Conservation (phyloP, 2,113 vertebrate species). For the Gobius niger region DNA sequence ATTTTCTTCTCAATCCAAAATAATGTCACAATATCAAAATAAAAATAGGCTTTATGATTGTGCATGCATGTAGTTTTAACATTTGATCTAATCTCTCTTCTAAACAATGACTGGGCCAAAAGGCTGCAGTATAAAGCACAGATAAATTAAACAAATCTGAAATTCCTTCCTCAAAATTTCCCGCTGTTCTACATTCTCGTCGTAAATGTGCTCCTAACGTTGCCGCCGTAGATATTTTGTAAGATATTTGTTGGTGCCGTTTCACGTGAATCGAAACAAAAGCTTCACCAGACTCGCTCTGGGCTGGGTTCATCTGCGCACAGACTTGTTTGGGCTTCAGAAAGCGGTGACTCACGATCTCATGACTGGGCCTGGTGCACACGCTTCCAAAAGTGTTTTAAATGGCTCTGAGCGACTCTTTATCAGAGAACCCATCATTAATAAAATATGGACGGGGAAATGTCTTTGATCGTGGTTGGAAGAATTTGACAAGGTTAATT, state of each 20-base stretch:
- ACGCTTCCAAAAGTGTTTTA: slow-evolving; percentile 5
- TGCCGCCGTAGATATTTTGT: not conserved
- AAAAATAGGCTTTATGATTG: too few species aligned
- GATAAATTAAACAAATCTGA: too few species aligned
- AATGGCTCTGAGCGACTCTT: not conserved
- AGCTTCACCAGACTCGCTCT: not conserved
- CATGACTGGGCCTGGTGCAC: slow-evolving; percentile 8
- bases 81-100: too few species aligned
- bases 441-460: not conserved
- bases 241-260: not conserved
- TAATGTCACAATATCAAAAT: too few species aligned
- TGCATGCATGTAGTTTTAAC: too few species aligned
- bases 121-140: too few species aligned
- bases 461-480: not conserved
- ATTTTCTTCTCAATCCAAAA: too few species aligned
- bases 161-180: too few species aligned
- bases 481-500: too few species aligned
- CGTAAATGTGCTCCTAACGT: too few species aligned
- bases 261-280: not conserved
- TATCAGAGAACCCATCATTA: not conserved
- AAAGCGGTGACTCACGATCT: slow-evolving; percentile 1
- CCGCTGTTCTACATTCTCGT: too few species aligned
- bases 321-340: slow-evolving; percentile 1
- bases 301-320: slow-evolving; percentile 1
- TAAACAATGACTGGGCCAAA: too few species aligned